These are phyloP conservation scores for Onychomys torridus DNA, from an alignment of 2,797 vertebrate species.

Conservation along the genomic window DNA sequence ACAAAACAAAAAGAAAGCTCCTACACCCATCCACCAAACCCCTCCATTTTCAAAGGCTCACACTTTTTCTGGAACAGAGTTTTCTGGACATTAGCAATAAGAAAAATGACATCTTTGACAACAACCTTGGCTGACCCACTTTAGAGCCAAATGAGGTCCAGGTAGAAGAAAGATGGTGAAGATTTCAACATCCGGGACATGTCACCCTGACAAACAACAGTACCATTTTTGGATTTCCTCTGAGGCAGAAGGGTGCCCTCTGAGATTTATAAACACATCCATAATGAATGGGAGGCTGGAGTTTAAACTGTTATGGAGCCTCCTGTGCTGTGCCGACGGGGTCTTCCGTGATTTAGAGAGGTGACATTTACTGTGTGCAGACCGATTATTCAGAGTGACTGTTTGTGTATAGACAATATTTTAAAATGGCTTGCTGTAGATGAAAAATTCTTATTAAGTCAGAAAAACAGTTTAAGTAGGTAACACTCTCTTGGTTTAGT, in stretches of 20 bases:
- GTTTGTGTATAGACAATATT: constrained; percentile 97
- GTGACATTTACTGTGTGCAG: constrained; percentile 97
- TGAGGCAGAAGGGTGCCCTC: constrained; percentile 91
- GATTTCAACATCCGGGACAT: constrained; percentile 74
- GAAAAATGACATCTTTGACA: constrained; percentile 82
- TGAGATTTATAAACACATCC: constrained; percentile 99
- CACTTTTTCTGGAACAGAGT: constrained; percentile 71
- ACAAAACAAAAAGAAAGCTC: constrained; percentile 9
- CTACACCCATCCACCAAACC: constrained; percentile 15
- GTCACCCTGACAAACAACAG: constrained; percentile 86
- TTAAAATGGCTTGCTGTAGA: constrained; percentile 94
- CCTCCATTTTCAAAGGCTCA: not conserved
- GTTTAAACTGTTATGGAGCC: constrained; percentile 96
- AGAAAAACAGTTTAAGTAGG: constrained; percentile 90
- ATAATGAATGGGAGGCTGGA: constrained; percentile 96
- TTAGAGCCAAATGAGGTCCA: constrained; percentile 84
- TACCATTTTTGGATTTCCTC: constrained; percentile 87
- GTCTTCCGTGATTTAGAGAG: constrained; percentile 97
- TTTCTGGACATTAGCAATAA: constrained; percentile 64
- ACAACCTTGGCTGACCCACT: constrained; percentile 86
- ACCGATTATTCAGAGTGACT: constrained; percentile 99
- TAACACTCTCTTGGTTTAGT: constrained; percentile 89
- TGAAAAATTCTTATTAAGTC: constrained; percentile 94
- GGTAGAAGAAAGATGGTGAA: constrained; percentile 77
- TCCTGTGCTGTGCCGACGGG: constrained; percentile 91